Percentiles rank a stretch among this genome's conserved stretches.
Evolutionary conservation across 2,888 invertebrate species (phyloP).

Genomic region (Seira ritae): DNA sequence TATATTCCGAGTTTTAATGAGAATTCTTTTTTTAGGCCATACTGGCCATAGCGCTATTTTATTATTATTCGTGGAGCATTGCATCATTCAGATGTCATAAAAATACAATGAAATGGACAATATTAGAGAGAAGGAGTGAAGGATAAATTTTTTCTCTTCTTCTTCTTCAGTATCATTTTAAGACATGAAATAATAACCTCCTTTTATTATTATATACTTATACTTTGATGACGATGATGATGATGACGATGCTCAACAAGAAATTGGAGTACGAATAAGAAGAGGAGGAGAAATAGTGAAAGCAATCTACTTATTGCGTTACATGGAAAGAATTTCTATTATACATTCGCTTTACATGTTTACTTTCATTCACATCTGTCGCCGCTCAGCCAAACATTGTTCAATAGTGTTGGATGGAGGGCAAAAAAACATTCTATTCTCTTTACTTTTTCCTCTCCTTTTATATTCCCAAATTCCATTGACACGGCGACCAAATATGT

Average conservation of each 20-base stretch:
- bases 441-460: not conserved
- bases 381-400: not conserved
- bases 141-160: no score
- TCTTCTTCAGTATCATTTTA: constrained; percentile 26
- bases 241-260: no score
- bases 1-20: constrained; percentile 50
- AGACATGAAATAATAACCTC: not conserved
- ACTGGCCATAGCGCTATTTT: constrained; percentile 48
- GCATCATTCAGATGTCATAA: constrained; percentile 53
- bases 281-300: no score
- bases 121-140: constrained; percentile 1
- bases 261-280: no score
- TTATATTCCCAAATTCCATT: no score
- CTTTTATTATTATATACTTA: no score
- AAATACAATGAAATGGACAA: constrained; percentile 52
- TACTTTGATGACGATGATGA: no score
- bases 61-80: constrained; percentile 46
- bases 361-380: constrained; percentile 44
- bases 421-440: not conserved
- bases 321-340: not conserved
- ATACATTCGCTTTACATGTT: not conserved
- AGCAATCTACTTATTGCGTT: not conserved
- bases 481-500: no score
- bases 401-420: not conserved
- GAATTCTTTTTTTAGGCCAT: constrained; percentile 54